phyloP scores from a whole-genome alignment of 2,113 vertebrate genomes.

The Saguinus midas region DNA sequence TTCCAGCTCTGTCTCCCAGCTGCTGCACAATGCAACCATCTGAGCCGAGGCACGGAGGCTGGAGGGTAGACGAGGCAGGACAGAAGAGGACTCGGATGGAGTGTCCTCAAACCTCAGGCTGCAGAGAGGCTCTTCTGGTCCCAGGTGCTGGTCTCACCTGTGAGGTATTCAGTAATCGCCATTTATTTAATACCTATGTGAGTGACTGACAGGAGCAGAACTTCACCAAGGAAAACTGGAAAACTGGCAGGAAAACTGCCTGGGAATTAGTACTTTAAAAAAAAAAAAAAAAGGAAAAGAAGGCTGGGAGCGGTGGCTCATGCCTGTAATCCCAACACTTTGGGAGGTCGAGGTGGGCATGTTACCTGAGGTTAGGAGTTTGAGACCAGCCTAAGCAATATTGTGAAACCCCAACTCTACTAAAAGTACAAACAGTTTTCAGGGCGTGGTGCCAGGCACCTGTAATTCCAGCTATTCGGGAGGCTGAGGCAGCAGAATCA shows the following conservation, averaged over 20 bases:
- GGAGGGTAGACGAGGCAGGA: neutral
- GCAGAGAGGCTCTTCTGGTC: fast-evolving
- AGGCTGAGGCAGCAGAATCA: too few species aligned
- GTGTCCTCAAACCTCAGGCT: fast-evolving
- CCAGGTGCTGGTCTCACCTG: fast-evolving
- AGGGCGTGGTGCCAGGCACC: too few species aligned
- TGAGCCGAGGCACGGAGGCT: fast-evolving
- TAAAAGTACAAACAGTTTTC: too few species aligned
- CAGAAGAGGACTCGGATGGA: too few species aligned
- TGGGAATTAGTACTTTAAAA: neutral
- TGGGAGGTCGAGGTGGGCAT: too few species aligned
- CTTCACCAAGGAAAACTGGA: fast-evolving
- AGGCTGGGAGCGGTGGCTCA: too few species aligned
- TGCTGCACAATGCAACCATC: neutral
- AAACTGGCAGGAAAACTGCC: neutral
- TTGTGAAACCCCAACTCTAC: too few species aligned
- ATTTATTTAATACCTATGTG: neutral
- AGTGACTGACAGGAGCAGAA: neutral
- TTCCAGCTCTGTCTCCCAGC: neutral
- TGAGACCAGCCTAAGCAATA: too few species aligned
- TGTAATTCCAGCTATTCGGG: too few species aligned
- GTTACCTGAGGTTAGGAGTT: too few species aligned
- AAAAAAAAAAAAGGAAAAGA: fast-evolving
- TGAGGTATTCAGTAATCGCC: neutral
- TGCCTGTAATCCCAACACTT: too few species aligned